Evolutionary conservation across 1,140 invertebrate genomes (phyloP).

Genomic region (Heliconius hermathena): DNA sequence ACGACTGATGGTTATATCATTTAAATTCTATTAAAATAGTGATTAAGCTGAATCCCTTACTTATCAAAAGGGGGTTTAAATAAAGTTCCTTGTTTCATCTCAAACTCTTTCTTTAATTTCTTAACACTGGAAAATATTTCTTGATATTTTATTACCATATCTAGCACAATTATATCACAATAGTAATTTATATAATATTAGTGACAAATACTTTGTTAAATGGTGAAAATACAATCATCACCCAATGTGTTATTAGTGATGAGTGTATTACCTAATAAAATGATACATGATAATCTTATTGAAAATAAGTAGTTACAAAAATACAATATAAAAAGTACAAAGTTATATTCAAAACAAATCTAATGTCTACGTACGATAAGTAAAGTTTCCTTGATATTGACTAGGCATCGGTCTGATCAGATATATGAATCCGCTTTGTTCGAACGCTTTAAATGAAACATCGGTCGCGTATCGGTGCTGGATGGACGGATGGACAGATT

Average conservation of each 20-base stretch:
- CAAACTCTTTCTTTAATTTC: background rate
- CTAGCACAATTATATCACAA: slow-evolving; percentile 19
- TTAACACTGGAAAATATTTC: background rate
- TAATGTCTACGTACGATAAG: background rate
- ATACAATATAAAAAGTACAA: slow-evolving; percentile 5
- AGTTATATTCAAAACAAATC: background rate
- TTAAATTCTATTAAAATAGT: slow-evolving; percentile 21
- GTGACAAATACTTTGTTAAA: background rate
- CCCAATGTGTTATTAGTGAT: background rate
- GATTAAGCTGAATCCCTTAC: slow-evolving; percentile 24
- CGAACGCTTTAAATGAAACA: slow-evolving; percentile 26
- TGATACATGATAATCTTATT: background rate
- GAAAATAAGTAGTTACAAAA: background rate
- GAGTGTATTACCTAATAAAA: background rate
- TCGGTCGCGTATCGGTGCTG: slow-evolving; percentile 53
- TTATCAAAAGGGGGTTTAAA: slow-evolving; percentile 25
- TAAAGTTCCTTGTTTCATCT: slow-evolving; percentile 10
- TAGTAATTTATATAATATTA: background rate
- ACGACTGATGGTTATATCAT: slow-evolving; percentile 24
- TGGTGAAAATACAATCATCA: background rate
- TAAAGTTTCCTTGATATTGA: slow-evolving; percentile 6
- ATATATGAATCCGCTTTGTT: slow-evolving; percentile 14
- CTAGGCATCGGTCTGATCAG: slow-evolving; percentile 2
- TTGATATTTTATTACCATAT: background rate
- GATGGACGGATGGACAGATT: slow-evolving; percentile 70